Evolutionary conservation across 2,797 vertebrate genomes (phyloP).

Genomic region (Scolopax bukidnonensis): DNA sequence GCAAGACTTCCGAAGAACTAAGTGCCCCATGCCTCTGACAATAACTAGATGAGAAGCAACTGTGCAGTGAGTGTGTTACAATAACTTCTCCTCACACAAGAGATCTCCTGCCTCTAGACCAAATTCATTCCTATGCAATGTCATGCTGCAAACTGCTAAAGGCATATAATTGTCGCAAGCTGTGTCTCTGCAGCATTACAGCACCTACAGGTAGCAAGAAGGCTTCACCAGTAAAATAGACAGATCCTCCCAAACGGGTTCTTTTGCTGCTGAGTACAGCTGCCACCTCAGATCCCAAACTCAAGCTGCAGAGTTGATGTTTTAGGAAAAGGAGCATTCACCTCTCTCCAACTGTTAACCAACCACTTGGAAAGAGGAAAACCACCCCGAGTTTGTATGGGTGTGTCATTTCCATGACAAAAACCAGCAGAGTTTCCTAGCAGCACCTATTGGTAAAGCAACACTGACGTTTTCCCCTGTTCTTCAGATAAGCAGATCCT

Average conservation of each 20-base stretch:
- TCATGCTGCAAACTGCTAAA: not conserved
- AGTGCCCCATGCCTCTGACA: not conserved
- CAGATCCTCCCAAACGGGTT: not conserved
- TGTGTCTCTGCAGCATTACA: not conserved
- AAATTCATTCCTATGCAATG: not conserved
- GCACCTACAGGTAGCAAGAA: not conserved
- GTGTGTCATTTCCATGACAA: not conserved
- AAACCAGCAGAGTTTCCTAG: not conserved
- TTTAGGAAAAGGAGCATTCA: not conserved
- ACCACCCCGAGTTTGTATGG: not conserved
- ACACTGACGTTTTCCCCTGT: not conserved
- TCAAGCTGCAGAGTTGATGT: not conserved
- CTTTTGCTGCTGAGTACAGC: not conserved
- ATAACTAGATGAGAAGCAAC: not conserved
- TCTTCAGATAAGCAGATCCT: slow-evolving; percentile 23
- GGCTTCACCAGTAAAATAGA: not conserved
- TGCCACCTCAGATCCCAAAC: not conserved
- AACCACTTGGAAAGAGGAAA: not conserved
- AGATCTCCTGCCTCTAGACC: not conserved
- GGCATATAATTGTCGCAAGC: not conserved
- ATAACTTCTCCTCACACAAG: not conserved
- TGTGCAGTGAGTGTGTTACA: not conserved
- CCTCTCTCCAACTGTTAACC: not conserved
- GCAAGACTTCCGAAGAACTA: not conserved
- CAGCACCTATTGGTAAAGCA: not conserved